Evolutionary conservation across 35 echinoderm and acorn worm genomes (phyloP), one percentile per base, ranked within the genome.

Genomic region (Patiria miniata): DNA sequence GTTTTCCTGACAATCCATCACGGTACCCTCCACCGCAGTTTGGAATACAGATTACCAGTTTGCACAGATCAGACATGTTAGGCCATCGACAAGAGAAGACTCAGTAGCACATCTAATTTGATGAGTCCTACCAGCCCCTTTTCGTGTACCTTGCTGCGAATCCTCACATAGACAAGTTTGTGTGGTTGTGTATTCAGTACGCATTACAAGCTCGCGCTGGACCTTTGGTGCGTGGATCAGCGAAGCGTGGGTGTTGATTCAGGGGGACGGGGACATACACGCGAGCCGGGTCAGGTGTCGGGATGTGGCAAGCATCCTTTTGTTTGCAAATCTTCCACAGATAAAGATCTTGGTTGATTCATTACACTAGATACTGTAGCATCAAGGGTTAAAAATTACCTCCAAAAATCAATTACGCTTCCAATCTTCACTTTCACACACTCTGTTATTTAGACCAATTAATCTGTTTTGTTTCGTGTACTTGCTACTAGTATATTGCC

Each of bases 81-180:
- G 4, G 4, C 42, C 12, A 6, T 12, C 42, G 12, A 47, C 42
- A 6, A 47, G 42, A 47, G 4, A 6, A 47, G 42, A 6, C 42
- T 47, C 42, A 47, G 42, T 47, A 6, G 42, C 42, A n/a, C n/a
- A 12, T 47, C 42, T 6, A 12, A 47, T 47, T 47, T 47, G 42
- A 47, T 47, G 42, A 12, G 42, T 47, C 4, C 42, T 47, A 47
- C 4, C 42, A 47, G 12, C 42, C 12, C 42, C 42, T 47, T 12
- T 12, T 12, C 42, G 4, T 12, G 4, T 47, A 4, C 42, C 42
- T 12, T 73, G 65, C 65, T 73, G 65, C 65, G 9, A 34, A 73
- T 73, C 65, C 65, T 73, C 65, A 73, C 21, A 73, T 34, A 73
- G 26, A 36, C 65, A 22, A 68, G 60, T 30, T 32, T 73, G 65